These are phyloP conservation scores for Belgica antarctica DNA, from an alignment of 2,888 invertebrate species.

Conservation along the genomic window DNA sequence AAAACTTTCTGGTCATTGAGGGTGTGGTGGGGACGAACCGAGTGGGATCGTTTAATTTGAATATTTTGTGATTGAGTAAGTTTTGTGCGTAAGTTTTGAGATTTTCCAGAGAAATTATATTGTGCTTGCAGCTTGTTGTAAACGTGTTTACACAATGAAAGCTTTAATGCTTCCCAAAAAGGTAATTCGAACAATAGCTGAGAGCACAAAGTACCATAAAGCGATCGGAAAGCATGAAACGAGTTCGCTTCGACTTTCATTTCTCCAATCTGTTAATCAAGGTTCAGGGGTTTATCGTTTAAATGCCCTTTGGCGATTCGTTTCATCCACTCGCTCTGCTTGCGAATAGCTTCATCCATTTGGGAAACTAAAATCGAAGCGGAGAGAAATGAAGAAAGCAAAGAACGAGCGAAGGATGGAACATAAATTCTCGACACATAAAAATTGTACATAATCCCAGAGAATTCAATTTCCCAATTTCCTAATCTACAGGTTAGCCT, in stretches of 20 bases:
- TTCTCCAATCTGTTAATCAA: slow-evolving; percentile 24
- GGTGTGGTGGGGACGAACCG: not conserved
- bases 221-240: not conserved
- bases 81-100: not conserved
- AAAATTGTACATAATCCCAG: slow-evolving; percentile 21
- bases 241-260: not conserved
- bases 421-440: slow-evolving; percentile 33
- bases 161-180: not conserved
- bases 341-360: slow-evolving; percentile 26
- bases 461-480: slow-evolving; percentile 10
- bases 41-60: not conserved
- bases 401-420: not conserved
- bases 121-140: too few species aligned
- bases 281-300: slow-evolving; percentile 23
- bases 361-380: not conserved
- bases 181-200: slow-evolving; percentile 7
- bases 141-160: slow-evolving; percentile 12
- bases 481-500: slow-evolving; percentile 15
- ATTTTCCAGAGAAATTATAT: too few species aligned
- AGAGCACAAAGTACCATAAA: not conserved
- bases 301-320: slow-evolving; percentile 32
- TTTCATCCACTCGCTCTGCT: not conserved
- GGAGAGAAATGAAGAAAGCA: not conserved
- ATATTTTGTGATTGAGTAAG: not conserved
- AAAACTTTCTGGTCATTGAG: not conserved